Conservation (phyloP, 1,140 invertebrate genomes). For the Conus betulinus region DNA sequence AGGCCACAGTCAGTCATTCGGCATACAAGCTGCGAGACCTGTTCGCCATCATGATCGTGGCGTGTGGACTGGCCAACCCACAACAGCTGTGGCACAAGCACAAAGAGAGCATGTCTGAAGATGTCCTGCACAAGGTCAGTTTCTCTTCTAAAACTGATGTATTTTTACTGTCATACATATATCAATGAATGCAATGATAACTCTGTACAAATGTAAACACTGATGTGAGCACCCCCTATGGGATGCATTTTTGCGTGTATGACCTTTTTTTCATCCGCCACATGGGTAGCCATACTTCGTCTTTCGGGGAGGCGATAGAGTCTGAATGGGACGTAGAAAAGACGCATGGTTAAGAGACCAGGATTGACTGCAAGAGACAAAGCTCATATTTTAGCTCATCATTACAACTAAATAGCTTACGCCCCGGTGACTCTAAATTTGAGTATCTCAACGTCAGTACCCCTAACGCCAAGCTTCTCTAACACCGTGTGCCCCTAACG, state of each 20-base stretch:
- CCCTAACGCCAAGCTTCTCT: too few relatives aligned
- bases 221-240: background rate
- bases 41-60: conserved; percentile 1
- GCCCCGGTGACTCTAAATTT: too few relatives aligned
- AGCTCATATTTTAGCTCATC: too few relatives aligned
- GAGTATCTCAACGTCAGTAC: too few relatives aligned
- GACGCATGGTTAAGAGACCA: too few relatives aligned
- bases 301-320: too few relatives aligned
- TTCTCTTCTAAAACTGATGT: background rate
- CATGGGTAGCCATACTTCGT: too few relatives aligned
- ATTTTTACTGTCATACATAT: background rate
- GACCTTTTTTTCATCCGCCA: background rate
- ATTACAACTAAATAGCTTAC: too few relatives aligned
- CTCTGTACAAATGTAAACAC: background rate
- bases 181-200: background rate
- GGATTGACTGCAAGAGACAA: too few relatives aligned
- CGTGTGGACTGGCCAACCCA: background rate
- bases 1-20: background rate
- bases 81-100: conserved; percentile 3
- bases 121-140: background rate
- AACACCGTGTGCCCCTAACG: too few relatives aligned
- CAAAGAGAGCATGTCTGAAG: background rate
- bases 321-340: too few relatives aligned
- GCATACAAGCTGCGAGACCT: background rate
- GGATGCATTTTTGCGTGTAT: background rate